A percentile compares a stretch with the other conserved stretches of the same genome.
phyloP scores from a whole-genome alignment of 1,140 invertebrate species.

The Cepaea nemoralis region DNA sequence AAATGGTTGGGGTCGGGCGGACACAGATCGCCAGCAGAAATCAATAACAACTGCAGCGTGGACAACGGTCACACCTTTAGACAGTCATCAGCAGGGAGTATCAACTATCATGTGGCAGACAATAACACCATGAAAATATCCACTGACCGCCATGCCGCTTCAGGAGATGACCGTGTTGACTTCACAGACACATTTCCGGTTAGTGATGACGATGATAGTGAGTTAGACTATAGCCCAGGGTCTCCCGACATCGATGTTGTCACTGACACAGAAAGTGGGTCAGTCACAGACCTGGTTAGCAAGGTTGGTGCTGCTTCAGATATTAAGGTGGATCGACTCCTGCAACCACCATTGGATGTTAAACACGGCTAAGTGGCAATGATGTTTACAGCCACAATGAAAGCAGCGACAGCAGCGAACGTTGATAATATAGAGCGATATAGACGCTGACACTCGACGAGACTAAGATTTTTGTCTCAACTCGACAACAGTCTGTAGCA shows the following conservation, averaged over 20 bases:
- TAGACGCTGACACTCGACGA: no score
- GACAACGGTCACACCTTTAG: background rate
- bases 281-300: background rate
- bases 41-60: background rate
- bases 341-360: no score
- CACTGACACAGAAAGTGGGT: background rate
- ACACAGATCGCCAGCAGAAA: slow-evolving; percentile 3
- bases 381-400: no score
- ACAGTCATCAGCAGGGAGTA: background rate
- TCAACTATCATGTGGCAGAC: no score
- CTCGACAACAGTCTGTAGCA: no score
- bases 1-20: background rate
- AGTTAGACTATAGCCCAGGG: background rate
- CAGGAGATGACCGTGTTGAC: background rate
- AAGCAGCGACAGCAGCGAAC: no score
- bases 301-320: background rate
- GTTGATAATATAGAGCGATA: no score
- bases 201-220: background rate
- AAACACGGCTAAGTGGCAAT: no score
- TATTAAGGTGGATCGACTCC: no score
- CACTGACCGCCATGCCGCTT: background rate
- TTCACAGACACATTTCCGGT: background rate
- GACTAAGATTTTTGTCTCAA: no score
- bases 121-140: no score
- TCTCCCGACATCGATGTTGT: slow-evolving; percentile 8